Percentiles rank a stretch among this genome's conserved stretches.
These are phyloP conservation scores for Gasteruption jaculator DNA, from an alignment of 2,888 invertebrate species.

Conservation along the genomic window DNA sequence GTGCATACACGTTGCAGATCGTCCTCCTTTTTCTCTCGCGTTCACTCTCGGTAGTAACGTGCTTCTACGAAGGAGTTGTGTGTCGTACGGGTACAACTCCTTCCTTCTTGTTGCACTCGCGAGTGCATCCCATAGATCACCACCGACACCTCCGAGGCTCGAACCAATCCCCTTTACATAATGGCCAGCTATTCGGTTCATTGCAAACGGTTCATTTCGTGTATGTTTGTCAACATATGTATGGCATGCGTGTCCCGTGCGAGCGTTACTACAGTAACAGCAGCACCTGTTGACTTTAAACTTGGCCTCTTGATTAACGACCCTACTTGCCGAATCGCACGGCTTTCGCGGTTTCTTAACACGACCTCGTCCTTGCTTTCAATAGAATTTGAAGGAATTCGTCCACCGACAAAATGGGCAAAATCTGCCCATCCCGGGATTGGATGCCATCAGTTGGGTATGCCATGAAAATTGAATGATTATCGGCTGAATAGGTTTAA, in stretches of 20 bases:
- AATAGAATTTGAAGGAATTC: too few relatives aligned
- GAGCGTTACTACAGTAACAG: conserved; percentile 18
- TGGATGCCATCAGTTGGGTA: too few relatives aligned
- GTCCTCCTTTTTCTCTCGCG: neutral
- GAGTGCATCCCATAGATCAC: conserved; percentile 13
- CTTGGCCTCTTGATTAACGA: conserved; percentile 37
- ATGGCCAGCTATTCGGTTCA: too few relatives aligned
- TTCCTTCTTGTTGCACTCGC: too few relatives aligned
- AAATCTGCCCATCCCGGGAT: too few relatives aligned
- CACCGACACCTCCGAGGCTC: conserved; percentile 12
- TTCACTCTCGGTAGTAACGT: too few relatives aligned
- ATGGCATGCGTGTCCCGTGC: conserved; percentile 28
- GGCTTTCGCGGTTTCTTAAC: conserved; percentile 26
- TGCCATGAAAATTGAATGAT: too few relatives aligned
- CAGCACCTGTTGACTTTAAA: conserved; percentile 39
- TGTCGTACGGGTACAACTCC: conserved; percentile 8
- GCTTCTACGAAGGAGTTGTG: too few relatives aligned
- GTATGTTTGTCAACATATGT: conserved; percentile 18
- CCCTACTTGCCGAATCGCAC: conserved; percentile 34
- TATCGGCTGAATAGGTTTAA: too few relatives aligned
- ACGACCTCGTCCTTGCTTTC: too few relatives aligned
- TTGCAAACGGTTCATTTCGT: too few relatives aligned
- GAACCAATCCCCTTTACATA: conserved; percentile 2
- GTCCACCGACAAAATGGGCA: too few relatives aligned
- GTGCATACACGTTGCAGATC: conserved; percentile 1